Conservation (phyloP, 2,888 invertebrate genomes). For the Caenorhabditis zanzibari region DNA sequence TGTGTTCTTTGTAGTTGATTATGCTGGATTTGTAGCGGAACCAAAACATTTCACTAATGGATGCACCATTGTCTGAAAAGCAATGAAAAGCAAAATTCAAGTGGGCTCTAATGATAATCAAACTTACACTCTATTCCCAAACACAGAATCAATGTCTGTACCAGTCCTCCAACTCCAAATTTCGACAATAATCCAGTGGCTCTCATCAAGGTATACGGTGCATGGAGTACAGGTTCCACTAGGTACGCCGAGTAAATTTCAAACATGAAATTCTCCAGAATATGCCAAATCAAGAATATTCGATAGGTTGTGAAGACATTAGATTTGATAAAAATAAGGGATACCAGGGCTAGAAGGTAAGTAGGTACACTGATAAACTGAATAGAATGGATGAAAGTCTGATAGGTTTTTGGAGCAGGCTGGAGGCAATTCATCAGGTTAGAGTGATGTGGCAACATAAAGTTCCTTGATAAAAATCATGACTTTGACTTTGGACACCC, state of each 20-base stretch:
- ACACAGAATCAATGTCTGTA: conserved; percentile 12
- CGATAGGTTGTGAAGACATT: conserved; percentile 37
- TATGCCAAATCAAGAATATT: conserved; percentile 35
- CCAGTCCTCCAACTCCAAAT: neutral
- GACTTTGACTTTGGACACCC: neutral
- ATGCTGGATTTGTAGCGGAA: conserved; percentile 35
- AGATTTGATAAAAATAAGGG: conserved; percentile 23
- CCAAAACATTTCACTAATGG: conserved; percentile 32
- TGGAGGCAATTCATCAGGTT: conserved; percentile 15
- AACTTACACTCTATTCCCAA: conserved; percentile 27
- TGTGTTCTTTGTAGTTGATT: conserved; percentile 14
- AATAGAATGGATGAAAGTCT: conserved; percentile 16
- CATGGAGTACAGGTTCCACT: conserved; percentile 10
- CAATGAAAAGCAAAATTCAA: neutral
- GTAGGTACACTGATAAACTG: conserved; percentile 24
- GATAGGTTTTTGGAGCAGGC: neutral
- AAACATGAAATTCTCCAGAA: conserved; percentile 15
- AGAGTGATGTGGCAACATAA: neutral
- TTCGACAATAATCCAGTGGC: conserved; percentile 22
- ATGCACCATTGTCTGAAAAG: conserved; percentile 28
- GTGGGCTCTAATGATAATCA: neutral
- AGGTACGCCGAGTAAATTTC: conserved; percentile 16
- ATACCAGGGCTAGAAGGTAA: neutral
- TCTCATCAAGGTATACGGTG: conserved; percentile 16
- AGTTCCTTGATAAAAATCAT: neutral